phyloP scores from a whole-genome alignment of 2,797 vertebrate genomes.

The Triplophysa yarkandensis region DNA sequence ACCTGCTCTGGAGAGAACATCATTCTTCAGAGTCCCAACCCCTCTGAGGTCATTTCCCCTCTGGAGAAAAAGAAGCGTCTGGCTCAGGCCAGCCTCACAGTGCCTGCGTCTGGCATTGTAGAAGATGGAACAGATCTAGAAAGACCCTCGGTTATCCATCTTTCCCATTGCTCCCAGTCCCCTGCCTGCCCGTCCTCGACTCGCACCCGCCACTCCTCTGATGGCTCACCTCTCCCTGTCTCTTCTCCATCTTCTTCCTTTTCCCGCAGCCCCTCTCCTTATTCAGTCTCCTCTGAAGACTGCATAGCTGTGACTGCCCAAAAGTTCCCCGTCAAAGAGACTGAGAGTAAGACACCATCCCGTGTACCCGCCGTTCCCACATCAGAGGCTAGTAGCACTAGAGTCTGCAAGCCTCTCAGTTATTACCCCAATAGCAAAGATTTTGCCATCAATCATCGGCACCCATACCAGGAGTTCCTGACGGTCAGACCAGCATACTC shows the following conservation, averaged over 20 bases:
- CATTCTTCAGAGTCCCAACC: constrained; percentile 69
- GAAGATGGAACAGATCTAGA: constrained; percentile 63
- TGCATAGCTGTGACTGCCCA: constrained; percentile 56
- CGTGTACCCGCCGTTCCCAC: constrained; percentile 1
- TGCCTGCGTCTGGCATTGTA: constrained; percentile 47
- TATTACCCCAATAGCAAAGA: constrained; percentile 61
- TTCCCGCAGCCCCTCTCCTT: constrained; percentile 70
- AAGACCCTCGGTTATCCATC: constrained; percentile 65
- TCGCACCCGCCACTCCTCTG: constrained; percentile 66
- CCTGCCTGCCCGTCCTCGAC: constrained; percentile 60
- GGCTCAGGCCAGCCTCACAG: constrained; percentile 86
- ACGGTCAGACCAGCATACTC: constrained; percentile 43
- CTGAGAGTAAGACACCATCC: constrained; percentile 36
- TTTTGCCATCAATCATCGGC: constrained; percentile 33
- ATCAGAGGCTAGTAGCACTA: constrained; percentile 23
- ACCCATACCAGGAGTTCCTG: constrained; percentile 55
- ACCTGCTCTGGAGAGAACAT: constrained; percentile 64
- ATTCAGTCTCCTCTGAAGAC: constrained; percentile 76
- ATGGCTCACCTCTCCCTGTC: constrained; percentile 65
- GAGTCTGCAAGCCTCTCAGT: constrained; percentile 60
- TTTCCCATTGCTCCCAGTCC: constrained; percentile 64
- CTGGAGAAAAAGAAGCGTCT: constrained; percentile 93
- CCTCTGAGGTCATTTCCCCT: constrained; percentile 87
- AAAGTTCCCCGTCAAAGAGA: constrained; percentile 56
- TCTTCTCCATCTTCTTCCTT: constrained; percentile 66